phyloP scores from a whole-genome alignment of 2,888 invertebrate genomes.

The Leucania comma region DNA sequence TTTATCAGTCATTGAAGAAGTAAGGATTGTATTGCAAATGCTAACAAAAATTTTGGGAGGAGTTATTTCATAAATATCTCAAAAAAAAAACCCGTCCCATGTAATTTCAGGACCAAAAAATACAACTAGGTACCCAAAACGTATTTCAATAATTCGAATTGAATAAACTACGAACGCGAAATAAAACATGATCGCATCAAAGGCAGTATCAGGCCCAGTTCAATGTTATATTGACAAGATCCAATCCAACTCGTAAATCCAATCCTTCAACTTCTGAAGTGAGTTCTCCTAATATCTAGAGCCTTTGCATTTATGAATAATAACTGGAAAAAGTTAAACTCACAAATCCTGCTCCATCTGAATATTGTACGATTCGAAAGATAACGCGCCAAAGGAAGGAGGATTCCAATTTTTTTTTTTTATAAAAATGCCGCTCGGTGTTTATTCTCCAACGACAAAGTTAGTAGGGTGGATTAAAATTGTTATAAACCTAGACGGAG shows the following conservation, averaged over 20 bases:
- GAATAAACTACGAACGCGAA: conserved; percentile 41
- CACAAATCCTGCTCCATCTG: conserved; percentile 83
- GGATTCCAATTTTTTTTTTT: conserved; percentile 59
- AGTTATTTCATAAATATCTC: too few species aligned
- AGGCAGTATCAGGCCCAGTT: conserved; percentile 64
- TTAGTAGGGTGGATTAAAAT: conserved; percentile 77
- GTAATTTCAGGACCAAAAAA: not conserved
- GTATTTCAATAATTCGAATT: conserved; percentile 25
- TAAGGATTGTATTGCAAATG: too few species aligned
- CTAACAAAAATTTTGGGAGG: too few species aligned
- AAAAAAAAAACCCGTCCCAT: too few species aligned
- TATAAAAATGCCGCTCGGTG: conserved; percentile 65
- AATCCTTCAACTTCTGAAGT: conserved; percentile 83
- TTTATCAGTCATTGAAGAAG: too few species aligned
- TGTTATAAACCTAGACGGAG: conserved; percentile 68
- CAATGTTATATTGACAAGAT: conserved; percentile 77
- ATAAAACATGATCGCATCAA: conserved; percentile 65
- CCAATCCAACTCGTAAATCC: conserved; percentile 77
- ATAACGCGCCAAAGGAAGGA: conserved; percentile 81
- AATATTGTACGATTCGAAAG: conserved; percentile 86
- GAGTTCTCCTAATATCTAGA: conserved; percentile 84
- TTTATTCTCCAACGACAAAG: conserved; percentile 77
- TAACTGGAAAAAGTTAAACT: conserved; percentile 87
- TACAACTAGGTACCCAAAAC: not conserved
- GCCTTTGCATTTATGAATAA: conserved; percentile 90